These are phyloP conservation scores for Phacellophora camtschatica DNA, from an alignment of 30 jellyfish, hydroid and myxozoan genomes.

Conservation along the genomic window DNA sequence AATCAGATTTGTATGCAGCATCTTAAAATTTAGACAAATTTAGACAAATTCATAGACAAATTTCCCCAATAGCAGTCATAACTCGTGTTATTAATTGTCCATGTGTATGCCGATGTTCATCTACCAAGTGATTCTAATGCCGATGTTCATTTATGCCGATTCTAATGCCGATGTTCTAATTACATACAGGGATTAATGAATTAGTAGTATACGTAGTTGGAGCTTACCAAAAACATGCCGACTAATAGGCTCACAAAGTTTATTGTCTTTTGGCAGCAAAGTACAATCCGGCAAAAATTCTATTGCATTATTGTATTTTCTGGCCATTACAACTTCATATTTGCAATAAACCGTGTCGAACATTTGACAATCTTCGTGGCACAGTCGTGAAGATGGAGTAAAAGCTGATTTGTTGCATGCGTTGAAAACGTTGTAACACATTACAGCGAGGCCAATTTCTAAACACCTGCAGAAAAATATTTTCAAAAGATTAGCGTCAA, in stretches of 20 bases:
- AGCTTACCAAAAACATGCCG: conserved; percentile 20
- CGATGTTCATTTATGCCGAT: too few species aligned
- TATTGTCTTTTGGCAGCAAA: conserved; percentile 34
- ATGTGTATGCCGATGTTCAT: too few species aligned
- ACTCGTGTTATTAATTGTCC: too few species aligned
- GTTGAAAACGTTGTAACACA: conserved; percentile 82
- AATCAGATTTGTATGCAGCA: too few species aligned
- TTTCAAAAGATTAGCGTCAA: too few species aligned
- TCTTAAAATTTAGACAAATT: too few species aligned
- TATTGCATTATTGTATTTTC: conserved; percentile 50
- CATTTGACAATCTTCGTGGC: conserved; percentile 80
- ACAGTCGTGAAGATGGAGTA: conserved; percentile 73
- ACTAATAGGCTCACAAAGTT: conserved; percentile 41
- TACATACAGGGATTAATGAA: too few species aligned
- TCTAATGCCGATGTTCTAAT: too few species aligned
- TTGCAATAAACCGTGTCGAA: conserved; percentile 74
- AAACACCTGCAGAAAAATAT: conserved; percentile 65
- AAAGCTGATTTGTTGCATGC: conserved; percentile 54
- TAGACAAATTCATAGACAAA: too few species aligned
- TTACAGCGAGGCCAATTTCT: conserved; percentile 77
- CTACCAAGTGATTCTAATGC: too few species aligned
- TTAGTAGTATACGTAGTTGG: too few species aligned
- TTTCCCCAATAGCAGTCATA: too few species aligned
- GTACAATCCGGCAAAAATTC: conserved; percentile 75
- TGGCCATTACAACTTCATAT: conserved; percentile 70